phyloP scores from a whole-genome alignment of 2,797 vertebrate genomes.

The Tapera naevia region DNA sequence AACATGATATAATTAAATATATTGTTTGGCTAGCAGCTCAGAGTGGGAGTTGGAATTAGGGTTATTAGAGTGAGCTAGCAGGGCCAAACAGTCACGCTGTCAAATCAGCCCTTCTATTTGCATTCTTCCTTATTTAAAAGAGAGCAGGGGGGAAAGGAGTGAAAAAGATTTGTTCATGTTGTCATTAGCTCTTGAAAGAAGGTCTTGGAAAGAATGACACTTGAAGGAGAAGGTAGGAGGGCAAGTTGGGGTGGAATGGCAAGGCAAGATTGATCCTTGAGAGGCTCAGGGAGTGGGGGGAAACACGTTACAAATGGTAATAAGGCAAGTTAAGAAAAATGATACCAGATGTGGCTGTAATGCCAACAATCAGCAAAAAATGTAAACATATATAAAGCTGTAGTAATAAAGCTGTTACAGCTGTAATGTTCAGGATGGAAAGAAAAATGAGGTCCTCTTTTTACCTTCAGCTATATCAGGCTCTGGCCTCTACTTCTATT shows the following conservation, averaged over 20 bases:
- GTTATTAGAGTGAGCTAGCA: neutral
- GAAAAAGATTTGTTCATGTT: neutral
- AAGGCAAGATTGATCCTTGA: slow-evolving; percentile 47
- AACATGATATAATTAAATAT: slow-evolving; percentile 21
- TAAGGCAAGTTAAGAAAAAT: slow-evolving; percentile 68
- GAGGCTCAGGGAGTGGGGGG: slow-evolving; percentile 48
- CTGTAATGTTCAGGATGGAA: slow-evolving; percentile 51
- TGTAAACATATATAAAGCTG: slow-evolving; percentile 66
- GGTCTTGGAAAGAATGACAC: slow-evolving; percentile 28
- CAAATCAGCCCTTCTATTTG: neutral
- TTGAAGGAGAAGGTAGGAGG: slow-evolving; percentile 13
- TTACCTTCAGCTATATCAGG: slow-evolving; percentile 43
- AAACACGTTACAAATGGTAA: slow-evolving; percentile 52
- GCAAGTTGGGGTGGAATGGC: neutral
- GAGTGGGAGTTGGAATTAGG: slow-evolving; percentile 29
- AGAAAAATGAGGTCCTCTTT: slow-evolving; percentile 54
- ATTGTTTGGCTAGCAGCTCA: slow-evolving; percentile 27
- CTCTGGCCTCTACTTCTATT: slow-evolving; percentile 50
- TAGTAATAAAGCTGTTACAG: slow-evolving; percentile 67
- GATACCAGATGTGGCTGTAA: slow-evolving; percentile 73
- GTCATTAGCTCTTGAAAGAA: slow-evolving; percentile 38
- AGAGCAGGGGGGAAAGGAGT: neutral
- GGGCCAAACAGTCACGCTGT: slow-evolving; percentile 7
- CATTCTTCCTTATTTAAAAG: neutral
- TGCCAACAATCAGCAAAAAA: slow-evolving; percentile 71